phyloP scores from a whole-genome alignment of 2,888 invertebrate species.

The Drosophila phalerata region DNA sequence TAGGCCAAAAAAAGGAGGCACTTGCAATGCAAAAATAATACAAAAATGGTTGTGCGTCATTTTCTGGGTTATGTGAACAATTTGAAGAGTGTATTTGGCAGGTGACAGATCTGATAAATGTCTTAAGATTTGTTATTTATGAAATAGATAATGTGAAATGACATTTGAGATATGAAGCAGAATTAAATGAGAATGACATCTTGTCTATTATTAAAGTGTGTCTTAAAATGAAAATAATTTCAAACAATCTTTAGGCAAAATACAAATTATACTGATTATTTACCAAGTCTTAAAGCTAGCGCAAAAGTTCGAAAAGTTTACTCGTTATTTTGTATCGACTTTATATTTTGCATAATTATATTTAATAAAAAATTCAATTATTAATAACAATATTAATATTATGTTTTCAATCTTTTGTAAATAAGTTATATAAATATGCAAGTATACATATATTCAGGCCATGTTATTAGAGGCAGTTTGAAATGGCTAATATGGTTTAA shows the following conservation, averaged over 20 bases:
- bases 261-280: too few species aligned
- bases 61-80: slow-evolving; percentile 37
- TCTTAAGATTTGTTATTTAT: slow-evolving; percentile 19
- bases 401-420: neutral
- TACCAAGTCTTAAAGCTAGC: too few species aligned
- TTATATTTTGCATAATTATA: too few species aligned
- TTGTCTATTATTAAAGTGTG: neutral
- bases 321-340: too few species aligned
- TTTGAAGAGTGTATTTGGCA: neutral
- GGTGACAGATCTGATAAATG: slow-evolving; percentile 21
- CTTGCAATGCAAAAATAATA: slow-evolving; percentile 29
- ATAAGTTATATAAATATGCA: neutral
- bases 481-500: slow-evolving; percentile 20
- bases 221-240: neutral
- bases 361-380: too few species aligned
- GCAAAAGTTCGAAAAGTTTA: too few species aligned
- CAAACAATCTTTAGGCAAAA: too few species aligned
- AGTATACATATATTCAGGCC: slow-evolving; percentile 1
- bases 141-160: slow-evolving; percentile 31
- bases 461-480: slow-evolving; percentile 8
- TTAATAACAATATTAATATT: too few species aligned
- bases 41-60: slow-evolving; percentile 37
- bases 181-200: neutral
- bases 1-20: slow-evolving; percentile 2
- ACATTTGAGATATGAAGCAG: neutral